Conservation (phyloP, 2,888 invertebrate genomes). For the Diarsia mendica region DNA sequence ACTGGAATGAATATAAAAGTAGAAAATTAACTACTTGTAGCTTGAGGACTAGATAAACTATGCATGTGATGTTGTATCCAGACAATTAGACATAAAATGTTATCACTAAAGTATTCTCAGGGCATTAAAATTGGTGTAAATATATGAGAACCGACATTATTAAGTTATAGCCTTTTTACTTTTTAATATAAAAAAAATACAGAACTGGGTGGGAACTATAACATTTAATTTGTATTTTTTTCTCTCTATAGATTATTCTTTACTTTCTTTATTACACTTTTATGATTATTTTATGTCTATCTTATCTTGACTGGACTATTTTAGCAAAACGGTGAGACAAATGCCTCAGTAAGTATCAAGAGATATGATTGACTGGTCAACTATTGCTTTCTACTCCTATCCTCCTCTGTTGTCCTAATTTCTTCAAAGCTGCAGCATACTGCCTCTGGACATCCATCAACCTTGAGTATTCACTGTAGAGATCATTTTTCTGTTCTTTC, state of each 20-base stretch:
- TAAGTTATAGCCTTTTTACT: too few species aligned
- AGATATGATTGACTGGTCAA: conserved; percentile 53
- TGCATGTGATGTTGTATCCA: conserved; percentile 41
- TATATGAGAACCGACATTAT: not conserved
- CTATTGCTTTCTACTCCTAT: conserved; percentile 67
- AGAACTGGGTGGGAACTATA: not conserved
- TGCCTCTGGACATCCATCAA: conserved; percentile 87
- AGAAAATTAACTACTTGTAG: conserved; percentile 65
- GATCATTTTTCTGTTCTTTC: conserved; percentile 79
- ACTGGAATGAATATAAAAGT: conserved; percentile 71
- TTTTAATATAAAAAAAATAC: not conserved
- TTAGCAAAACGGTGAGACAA: conserved; percentile 53
- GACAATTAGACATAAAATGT: conserved; percentile 13
- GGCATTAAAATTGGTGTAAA: not conserved
- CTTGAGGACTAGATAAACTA: conserved; percentile 62
- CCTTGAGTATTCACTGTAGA: conserved; percentile 83
- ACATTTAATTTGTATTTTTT: not conserved
- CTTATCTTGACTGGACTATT: conserved; percentile 31
- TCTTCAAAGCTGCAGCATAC: conserved; percentile 85
- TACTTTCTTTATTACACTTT: not conserved
- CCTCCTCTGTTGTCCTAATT: conserved; percentile 81
- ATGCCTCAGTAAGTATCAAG: conserved; percentile 37
- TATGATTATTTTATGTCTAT: conserved; percentile 1
- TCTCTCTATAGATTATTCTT: too few species aligned
- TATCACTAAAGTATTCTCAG: not conserved